These are phyloP conservation scores for Desoria tigrina DNA, from an alignment of 2,888 invertebrate genomes.

Conservation along the genomic window DNA sequence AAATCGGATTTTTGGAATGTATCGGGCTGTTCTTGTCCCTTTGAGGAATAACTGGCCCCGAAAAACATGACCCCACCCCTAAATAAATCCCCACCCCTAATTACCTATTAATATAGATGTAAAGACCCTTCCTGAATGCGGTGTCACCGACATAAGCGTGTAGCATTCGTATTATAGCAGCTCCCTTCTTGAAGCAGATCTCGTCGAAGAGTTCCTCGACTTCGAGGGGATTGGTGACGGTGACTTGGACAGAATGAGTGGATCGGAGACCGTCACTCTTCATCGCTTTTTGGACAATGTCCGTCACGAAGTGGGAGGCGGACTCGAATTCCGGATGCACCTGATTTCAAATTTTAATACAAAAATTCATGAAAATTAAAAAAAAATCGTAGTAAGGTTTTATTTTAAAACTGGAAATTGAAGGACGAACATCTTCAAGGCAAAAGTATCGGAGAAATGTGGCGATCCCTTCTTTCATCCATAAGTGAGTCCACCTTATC, in stretches of 20 bases:
- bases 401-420: too few species aligned
- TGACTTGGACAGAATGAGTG: constrained; percentile 90
- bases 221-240: constrained; percentile 89
- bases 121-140: not conserved
- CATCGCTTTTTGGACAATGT: constrained; percentile 80
- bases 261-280: constrained; percentile 84
- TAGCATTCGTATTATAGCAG: constrained; percentile 91
- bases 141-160: constrained; percentile 81
- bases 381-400: too few species aligned
- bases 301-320: constrained; percentile 94
- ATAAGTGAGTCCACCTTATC: constrained; percentile 75
- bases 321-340: constrained; percentile 92
- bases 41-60: too few species aligned
- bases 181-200: constrained; percentile 77
- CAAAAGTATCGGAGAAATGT: constrained; percentile 94
- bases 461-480: constrained; percentile 96
- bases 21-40: too few species aligned
- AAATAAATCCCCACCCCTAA: too few species aligned
- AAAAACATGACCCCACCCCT: too few species aligned
- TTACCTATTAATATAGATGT: not conserved
- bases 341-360: too few species aligned
- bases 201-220: constrained; percentile 97
- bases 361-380: too few species aligned
- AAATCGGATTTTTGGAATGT: too few species aligned
- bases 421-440: constrained; percentile 63